phyloP scores from a whole-genome alignment of 2,888 invertebrate species.

The Arrhopalites spinosus region DNA sequence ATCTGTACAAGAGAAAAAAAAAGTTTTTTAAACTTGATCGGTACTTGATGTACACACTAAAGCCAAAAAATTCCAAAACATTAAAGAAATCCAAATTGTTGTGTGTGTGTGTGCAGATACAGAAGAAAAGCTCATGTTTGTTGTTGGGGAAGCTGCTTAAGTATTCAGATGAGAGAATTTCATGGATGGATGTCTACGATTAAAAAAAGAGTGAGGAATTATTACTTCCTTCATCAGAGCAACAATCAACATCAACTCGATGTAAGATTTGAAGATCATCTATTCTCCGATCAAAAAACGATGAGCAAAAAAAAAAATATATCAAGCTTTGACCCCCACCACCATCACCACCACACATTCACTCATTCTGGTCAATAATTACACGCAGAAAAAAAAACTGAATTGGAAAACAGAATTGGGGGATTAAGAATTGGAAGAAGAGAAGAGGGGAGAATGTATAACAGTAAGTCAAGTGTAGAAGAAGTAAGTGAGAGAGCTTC shows the following conservation, averaged over 20 bases:
- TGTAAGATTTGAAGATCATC: slow-evolving; percentile 8
- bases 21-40: no score
- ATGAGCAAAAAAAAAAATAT: no score
- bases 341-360: no score
- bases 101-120: no score
- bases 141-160: not conserved
- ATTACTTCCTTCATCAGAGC: no score
- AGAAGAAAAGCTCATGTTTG: no score
- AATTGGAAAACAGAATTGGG: slow-evolving; percentile 12
- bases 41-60: no score
- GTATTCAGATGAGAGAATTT: not conserved
- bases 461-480: slow-evolving; percentile 30
- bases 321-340: no score
- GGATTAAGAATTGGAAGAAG: not conserved
- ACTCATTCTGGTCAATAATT: not conserved
- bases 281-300: not conserved
- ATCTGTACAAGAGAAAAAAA: no score
- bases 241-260: no score
- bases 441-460: not conserved
- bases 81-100: no score
- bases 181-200: slow-evolving; percentile 8
- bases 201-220: slow-evolving; percentile 11
- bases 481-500: slow-evolving; percentile 10
- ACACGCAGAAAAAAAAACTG: slow-evolving; percentile 4
- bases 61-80: no score